These are phyloP conservation scores for Ernsta delagoae DNA, from an alignment of 2,888 invertebrate species.

Conservation along the genomic window DNA sequence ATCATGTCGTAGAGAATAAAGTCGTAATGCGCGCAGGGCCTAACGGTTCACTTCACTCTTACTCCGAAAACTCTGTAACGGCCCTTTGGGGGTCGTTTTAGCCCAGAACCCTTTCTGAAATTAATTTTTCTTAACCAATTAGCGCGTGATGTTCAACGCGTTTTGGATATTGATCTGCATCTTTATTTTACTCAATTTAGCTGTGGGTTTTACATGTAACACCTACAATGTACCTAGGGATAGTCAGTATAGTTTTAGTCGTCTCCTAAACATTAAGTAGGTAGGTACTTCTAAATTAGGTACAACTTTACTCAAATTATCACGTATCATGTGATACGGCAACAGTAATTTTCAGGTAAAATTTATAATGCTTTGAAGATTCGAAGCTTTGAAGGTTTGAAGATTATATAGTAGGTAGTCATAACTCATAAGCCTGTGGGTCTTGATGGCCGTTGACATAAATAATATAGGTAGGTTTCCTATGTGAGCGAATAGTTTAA, in stretches of 20 bases:
- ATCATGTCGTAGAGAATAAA: background rate
- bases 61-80: slow-evolving; percentile 58
- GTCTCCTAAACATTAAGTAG: slow-evolving; percentile 44
- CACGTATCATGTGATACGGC: background rate
- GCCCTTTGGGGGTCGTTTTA: slow-evolving; percentile 72
- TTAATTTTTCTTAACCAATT: slow-evolving; percentile 84
- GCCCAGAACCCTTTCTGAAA: slow-evolving; percentile 73
- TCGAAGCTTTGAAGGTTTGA: background rate
- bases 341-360: background rate
- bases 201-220: background rate
- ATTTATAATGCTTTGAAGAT: no score
- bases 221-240: background rate
- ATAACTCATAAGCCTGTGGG: background rate
- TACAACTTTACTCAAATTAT: slow-evolving; percentile 49
- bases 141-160: slow-evolving; percentile 67
- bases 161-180: slow-evolving; percentile 63
- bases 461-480: background rate
- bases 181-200: slow-evolving; percentile 34
- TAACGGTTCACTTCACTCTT: slow-evolving; percentile 60
- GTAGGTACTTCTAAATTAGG: slow-evolving; percentile 43
- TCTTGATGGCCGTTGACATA: background rate
- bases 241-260: background rate
- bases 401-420: no score
- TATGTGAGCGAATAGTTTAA: background rate
- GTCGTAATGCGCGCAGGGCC: background rate